Percentiles rank a stretch among this genome's conserved stretches.
Evolutionary conservation across 2,888 invertebrate species (phyloP).

Genomic region (Pycnomerus fuliginosus): DNA sequence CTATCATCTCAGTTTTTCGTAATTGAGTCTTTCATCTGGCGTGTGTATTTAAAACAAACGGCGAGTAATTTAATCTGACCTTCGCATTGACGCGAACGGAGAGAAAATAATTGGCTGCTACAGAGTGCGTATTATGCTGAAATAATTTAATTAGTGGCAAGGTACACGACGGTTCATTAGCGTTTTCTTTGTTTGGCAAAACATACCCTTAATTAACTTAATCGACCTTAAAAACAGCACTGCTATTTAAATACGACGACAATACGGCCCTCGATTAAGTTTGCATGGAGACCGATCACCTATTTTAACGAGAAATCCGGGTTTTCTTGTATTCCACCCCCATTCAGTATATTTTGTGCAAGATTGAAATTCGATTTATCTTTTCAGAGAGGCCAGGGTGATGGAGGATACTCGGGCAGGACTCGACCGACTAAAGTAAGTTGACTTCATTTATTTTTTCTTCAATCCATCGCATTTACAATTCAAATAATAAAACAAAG

Average conservation of each 20-base stretch:
- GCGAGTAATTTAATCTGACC: constrained; percentile 19
- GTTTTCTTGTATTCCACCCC: too few relatives aligned
- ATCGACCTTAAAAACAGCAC: constrained; percentile 15
- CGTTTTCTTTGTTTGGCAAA: constrained; percentile 18
- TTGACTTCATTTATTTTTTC: too few relatives aligned
- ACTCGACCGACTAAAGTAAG: constrained; percentile 60
- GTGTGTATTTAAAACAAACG: constrained; percentile 11
- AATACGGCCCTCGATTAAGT: too few relatives aligned
- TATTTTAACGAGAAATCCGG: too few relatives aligned
- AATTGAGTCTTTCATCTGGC: constrained; percentile 7
- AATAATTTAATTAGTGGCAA: constrained; percentile 20
- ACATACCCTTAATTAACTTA: constrained; percentile 19
- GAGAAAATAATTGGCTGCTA: constrained; percentile 17
- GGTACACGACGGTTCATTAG: constrained; percentile 20
- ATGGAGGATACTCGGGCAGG: constrained; percentile 55
- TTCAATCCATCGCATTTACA: too few relatives aligned
- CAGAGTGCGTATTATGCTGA: constrained; percentile 19
- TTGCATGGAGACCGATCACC: too few relatives aligned
- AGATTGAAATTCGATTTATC: constrained; percentile 25
- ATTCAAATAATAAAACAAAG: constrained; percentile 21
- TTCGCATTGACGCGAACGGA: constrained; percentile 14
- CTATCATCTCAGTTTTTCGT: too few relatives aligned
- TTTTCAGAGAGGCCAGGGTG: constrained; percentile 55
- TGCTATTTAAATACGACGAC: constrained; percentile 3
- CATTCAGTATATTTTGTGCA: too few relatives aligned